Evolutionary conservation across 2,113 vertebrate genomes (phyloP).

Genomic region (Scytalopus superciliaris): DNA sequence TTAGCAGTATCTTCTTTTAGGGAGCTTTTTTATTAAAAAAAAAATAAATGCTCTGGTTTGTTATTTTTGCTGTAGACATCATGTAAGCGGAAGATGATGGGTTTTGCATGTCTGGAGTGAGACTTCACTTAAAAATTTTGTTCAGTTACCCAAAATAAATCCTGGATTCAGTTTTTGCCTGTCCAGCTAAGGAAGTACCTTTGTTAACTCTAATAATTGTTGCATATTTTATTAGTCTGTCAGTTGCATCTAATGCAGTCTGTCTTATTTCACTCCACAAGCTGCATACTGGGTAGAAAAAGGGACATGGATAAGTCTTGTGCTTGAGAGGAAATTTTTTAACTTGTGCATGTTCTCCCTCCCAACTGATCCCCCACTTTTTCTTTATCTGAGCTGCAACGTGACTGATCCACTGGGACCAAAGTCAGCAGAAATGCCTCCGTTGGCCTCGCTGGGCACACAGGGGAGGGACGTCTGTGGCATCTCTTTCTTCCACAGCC

Average conservation of each 20-base stretch:
- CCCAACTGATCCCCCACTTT: neutral
- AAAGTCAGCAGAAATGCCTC: neutral
- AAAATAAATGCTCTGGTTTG: neutral
- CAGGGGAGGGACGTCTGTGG: neutral
- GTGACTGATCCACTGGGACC: neutral
- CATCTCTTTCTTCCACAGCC: neutral
- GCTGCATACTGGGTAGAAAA: neutral
- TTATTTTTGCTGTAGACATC: neutral
- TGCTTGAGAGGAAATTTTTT: neutral
- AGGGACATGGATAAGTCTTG: neutral
- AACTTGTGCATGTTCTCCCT: neutral
- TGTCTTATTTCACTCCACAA: neutral
- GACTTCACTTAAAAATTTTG: neutral
- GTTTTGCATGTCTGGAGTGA: neutral
- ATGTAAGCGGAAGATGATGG: neutral
- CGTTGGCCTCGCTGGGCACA: neutral
- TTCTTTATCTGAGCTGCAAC: neutral
- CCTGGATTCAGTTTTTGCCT: neutral
- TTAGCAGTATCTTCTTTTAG: neutral
- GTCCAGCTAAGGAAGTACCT: neutral
- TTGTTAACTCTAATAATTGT: neutral
- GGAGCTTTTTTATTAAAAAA: neutral
- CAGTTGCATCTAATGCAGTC: neutral
- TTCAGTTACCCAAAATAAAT: neutral
- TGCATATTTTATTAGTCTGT: neutral